Evolutionary conservation across 1,140 invertebrate species (phyloP), one percentile per base, ranked within the genome.

Genomic region (Samia ricini): DNA sequence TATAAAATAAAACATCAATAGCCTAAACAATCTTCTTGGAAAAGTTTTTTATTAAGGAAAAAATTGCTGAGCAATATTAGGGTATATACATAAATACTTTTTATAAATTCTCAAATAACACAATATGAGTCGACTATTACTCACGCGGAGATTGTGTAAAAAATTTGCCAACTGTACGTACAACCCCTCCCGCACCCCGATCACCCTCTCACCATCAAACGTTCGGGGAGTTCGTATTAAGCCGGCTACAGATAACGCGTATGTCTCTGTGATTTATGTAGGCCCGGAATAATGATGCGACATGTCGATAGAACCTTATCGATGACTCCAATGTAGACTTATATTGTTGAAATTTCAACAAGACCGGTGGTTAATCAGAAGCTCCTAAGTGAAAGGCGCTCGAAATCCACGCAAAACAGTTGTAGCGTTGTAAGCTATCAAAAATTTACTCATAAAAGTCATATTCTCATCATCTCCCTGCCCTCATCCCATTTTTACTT

Each of bases 171-270:
- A 29, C 20, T 4, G 18, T 52, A 22, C 50, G 19, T 10, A 5
- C 26, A 29, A 29, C 1, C 6, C 26, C 1, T 10, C 24, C 26
- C 26, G 50, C n/a, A 55, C 68, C 61, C 60, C 42, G 54, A 64
- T 7, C 7, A 5, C 55, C 60, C 56, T 60, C 57, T 2, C 19
- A 18, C 56, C 56, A 29, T 36, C 36, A 58, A 33, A 58, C 56
- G 69, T 72, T 77, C 75, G 70, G 68, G n/a, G 62, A 76, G 83
- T 81, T 85, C 83, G 83, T 86, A 88, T 88, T 88, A 88, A 88
- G 79, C 85, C 76, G 78, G 80, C 81, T 85, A 88, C 83, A 88
- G 85, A 88, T 88, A 88, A 82, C 83, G 79, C 82, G 83, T 88
- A 79, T 86, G 83, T 86, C 81, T 66, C 73, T 77, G 81, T 88